Conservation (phyloP, 2,888 invertebrate genomes). For the Hololepta plana region DNA sequence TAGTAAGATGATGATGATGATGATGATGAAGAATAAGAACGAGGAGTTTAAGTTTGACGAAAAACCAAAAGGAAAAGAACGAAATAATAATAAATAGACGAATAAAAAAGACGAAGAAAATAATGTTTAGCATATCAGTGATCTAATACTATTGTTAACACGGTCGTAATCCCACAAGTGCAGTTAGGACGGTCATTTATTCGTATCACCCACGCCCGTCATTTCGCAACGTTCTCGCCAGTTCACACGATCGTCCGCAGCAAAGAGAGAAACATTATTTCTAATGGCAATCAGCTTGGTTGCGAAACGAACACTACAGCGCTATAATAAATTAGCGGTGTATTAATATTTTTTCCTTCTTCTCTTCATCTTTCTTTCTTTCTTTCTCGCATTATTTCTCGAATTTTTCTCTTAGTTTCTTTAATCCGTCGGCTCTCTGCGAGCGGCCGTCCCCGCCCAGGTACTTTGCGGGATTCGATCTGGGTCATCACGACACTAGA, state of each 20-base stretch:
- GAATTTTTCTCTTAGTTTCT: no score
- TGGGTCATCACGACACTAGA: slow-evolving; percentile 12
- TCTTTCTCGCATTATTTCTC: no score
- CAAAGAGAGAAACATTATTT: slow-evolving; percentile 9
- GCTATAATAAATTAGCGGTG: slow-evolving; percentile 10
- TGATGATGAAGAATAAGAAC: no score
- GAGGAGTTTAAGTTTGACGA: no score
- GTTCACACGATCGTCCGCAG: slow-evolving; percentile 10
- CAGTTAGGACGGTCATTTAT: no score
- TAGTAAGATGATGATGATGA: no score
- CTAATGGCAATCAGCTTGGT: slow-evolving; percentile 9
- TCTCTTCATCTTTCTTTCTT: no score
- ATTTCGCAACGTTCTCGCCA: slow-evolving; percentile 7
- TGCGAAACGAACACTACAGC: slow-evolving; percentile 9
- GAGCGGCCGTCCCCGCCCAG: slow-evolving; percentile 10
- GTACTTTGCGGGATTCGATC: slow-evolving; percentile 10
- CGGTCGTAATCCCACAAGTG: slow-evolving; percentile 7
- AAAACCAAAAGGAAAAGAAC: no score
- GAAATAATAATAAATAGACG: no score
- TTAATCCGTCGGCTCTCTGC: slow-evolving; percentile 9
- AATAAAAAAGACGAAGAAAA: no score
- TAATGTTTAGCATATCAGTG: slow-evolving; percentile 7
- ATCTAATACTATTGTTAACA: slow-evolving; percentile 9
- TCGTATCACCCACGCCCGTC: slow-evolving; percentile 10
- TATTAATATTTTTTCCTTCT: slow-evolving; percentile 11